These are phyloP conservation scores for Aselliscus stoliczkanus DNA, from an alignment of 2,797 vertebrate genomes.

Conservation along the genomic window DNA sequence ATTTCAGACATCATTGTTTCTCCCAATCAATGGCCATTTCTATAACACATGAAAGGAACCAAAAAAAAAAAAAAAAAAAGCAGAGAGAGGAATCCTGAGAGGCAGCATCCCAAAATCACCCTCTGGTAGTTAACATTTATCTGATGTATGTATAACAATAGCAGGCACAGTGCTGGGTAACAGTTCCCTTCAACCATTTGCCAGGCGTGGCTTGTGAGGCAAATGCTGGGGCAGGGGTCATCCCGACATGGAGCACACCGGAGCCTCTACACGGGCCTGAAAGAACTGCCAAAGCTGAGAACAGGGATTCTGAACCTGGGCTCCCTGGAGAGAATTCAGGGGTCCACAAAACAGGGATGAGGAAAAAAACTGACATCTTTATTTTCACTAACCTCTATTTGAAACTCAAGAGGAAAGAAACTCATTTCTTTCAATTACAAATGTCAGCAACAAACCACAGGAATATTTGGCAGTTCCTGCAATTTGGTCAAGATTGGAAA, in stretches of 20 bases:
- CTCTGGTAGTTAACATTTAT: not conserved
- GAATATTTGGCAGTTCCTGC: not conserved
- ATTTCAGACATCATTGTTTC: constrained; percentile 64
- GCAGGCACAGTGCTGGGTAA: not conserved
- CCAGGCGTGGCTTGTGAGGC: not conserved
- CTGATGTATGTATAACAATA: not conserved
- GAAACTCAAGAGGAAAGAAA: no score
- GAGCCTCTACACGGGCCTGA: not conserved
- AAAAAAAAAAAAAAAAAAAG: not conserved
- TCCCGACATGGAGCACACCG: not conserved
- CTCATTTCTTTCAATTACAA: not conserved
- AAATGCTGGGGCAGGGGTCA: not conserved
- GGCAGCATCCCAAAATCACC: not conserved
- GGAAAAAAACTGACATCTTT: not conserved
- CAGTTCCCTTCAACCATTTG: not conserved
- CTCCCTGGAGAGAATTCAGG: not conserved
- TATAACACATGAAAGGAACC: constrained; percentile 23
- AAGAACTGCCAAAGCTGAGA: not conserved
- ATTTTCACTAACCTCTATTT: not conserved
- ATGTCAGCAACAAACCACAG: not conserved
- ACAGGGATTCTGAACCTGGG: not conserved
- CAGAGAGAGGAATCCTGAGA: not conserved
- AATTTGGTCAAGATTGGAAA: not conserved
- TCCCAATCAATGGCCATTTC: constrained; percentile 61
- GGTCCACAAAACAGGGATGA: not conserved